Evolutionary conservation across 2,888 invertebrate species (phyloP), one percentile per base, ranked within the genome.

Genomic region (Pegoplata infirma): DNA sequence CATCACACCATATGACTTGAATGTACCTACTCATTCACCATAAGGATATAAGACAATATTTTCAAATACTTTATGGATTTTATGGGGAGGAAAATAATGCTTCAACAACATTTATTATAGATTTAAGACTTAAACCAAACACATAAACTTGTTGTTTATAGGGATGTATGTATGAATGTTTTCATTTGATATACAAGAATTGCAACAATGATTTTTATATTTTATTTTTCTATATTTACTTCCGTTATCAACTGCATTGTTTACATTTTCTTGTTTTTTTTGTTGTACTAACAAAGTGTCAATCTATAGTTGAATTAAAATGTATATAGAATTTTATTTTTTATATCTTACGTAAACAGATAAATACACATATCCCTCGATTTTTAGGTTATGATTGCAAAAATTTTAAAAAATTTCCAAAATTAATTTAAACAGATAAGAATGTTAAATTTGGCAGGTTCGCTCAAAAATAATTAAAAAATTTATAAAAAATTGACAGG

Each of bases 241-340:
- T 36, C 14, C 7, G 2, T 16, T 23, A 58, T 49, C 49, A 46
- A 68, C 16, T 46, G 59, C 40, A 64, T 71, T 71, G 53, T 61
- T 67, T 67, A 14, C 67, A 47, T 56, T 55, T 44, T n/a, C n/a
- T n/a, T n/a, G n/a, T n/a, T n/a, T n/a, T n/a, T n/a, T n/a, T n/a
- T n/a, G n/a, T n/a, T 32, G 32, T 63, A 44, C 66, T 36, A 66
- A 71, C 67, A 79, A 67, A 79, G 71, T 79, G 71, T 75, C 78
- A 79, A 79, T 71, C 66, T 25, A 40, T 47, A 53, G 21, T 59
- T 25, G 58, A 46, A 53, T 67, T 73, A 58, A 66, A 32, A 3
- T 32, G 8, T 32, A 32, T 32, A 32, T 10, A 5, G 28, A 32
- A 32, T 7, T 32, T 0, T 7, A 32, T 10, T 32, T 32, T 32